Evolutionary conservation across 1,140 invertebrate species (phyloP), one percentile per base, ranked within the genome.

Genomic region (Drosophila funebris): DNA sequence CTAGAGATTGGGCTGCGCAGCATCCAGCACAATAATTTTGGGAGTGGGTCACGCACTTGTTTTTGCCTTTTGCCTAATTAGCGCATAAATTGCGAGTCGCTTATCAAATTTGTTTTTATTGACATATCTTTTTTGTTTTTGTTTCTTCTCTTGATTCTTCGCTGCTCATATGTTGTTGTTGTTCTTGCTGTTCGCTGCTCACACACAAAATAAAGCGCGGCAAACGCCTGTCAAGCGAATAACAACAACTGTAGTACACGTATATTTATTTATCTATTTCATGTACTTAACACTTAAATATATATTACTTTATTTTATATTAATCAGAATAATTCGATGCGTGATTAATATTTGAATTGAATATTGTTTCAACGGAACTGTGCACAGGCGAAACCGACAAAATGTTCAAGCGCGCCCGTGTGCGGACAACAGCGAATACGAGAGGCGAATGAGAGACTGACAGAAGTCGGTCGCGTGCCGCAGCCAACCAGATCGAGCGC

Each of bases 371-470:
- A 37, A 57, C 39, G 62, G 50, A 33, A 14, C 43, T 48, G n/a
- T 29, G 56, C 41, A 36, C 27, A 20, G 37, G 33, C 54, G 64
- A 60, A 41, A 41, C 43, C 64, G 43, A 50, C n/a, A 16, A 24
- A 27, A 16, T 48, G 13, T 27, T 48, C 13, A 39, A 57, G 48
- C 68, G 61, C 48, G 61, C 43, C 18, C 52, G 43, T 22, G 68
- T 71, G 52, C 41, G 68, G 44, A 71, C 68, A 43, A 64, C 68
- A 39, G 61, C 50, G 22, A 56, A n/a, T 64, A 39, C 68, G 50
- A 33, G 61, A 64, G 50, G 33, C 68, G 68, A 71, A 71, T 71
- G 68, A 64, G 68, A 64, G 60, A 57, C 68, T 64, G 52, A 64
- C 24, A 16, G 27, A 29, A 43, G 31, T 27, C 31, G 22, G 61